Percentiles rank a stretch among this genome's conserved stretches.
These are phyloP conservation scores for human (Homo sapiens) DNA, from an alignment of 2,113 vertebrate genomes.

Conservation along the genomic window DNA sequence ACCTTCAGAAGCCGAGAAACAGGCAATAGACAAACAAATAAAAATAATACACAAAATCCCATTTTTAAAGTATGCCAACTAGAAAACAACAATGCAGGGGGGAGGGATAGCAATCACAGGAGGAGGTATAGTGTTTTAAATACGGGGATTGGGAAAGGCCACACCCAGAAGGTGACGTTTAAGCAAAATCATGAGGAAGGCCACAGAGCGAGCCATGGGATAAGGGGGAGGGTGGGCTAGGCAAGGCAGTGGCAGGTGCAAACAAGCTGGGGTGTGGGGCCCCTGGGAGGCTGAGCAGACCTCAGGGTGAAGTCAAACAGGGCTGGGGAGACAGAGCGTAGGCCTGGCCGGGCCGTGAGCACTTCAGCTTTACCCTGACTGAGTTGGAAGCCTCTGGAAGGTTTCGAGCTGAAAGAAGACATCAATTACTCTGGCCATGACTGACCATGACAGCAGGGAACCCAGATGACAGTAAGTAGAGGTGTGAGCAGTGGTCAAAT, in stretches of 20 bases:
- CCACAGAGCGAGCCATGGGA: not conserved
- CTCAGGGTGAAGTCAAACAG: not conserved
- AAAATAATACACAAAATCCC: not conserved
- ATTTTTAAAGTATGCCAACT: not conserved
- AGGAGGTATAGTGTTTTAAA: not conserved
- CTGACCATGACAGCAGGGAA: not conserved
- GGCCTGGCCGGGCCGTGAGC: accelerated
- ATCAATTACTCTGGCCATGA: not conserved
- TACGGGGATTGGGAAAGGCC: not conserved
- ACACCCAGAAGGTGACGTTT: not conserved
- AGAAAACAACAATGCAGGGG: not conserved
- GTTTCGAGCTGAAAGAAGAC: not conserved
- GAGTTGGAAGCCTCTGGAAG: not conserved
- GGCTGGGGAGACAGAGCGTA: accelerated
- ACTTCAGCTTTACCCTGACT: not conserved
- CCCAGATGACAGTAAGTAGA: not conserved
- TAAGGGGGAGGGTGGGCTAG: not conserved
- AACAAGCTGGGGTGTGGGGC: not conserved
- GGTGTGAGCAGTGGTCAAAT: not conserved
- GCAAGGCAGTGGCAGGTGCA: not conserved
- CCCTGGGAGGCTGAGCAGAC: not conserved
- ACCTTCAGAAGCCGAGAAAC: not conserved
- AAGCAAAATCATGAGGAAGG: not conserved
- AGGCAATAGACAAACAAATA: not conserved
- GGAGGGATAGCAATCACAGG: not conserved